A percentile compares a stretch with the other conserved stretches of the same genome.
These are phyloP conservation scores for Crypturellus undulatus DNA, from an alignment of 2,113 vertebrate genomes.

Conservation along the genomic window DNA sequence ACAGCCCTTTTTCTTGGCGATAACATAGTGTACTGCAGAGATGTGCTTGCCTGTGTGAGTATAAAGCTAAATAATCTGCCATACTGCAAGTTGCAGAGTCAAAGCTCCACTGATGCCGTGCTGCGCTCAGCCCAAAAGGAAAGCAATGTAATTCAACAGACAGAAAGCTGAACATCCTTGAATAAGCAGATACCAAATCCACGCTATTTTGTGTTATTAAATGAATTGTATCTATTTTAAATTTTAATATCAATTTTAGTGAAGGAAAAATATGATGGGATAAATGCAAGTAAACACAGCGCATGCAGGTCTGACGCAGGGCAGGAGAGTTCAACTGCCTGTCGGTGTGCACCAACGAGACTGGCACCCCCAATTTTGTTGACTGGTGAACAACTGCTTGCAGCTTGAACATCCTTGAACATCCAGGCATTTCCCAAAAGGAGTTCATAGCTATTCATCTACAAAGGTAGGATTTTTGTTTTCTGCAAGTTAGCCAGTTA, in stretches of 20 bases:
- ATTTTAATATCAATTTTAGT: neutral
- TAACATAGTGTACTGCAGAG: accelerated
- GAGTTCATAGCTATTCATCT: neutral
- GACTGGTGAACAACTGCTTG: neutral
- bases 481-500: neutral
- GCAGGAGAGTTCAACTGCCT: neutral
- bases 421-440: neutral
- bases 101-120: no score
- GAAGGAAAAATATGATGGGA: neutral
- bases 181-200: neutral
- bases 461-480: neutral
- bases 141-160: accelerated
- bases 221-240: neutral
- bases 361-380: no score
- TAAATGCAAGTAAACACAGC: neutral
- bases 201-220: neutral
- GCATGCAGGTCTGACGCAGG: neutral
- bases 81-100: accelerated
- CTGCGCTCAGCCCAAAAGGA: neutral
- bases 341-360: neutral
- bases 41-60: accelerated
- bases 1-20: neutral
- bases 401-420: neutral
- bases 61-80: neutral
- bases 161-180: neutral